phyloP scores from a whole-genome alignment of 2,888 invertebrate species.

The Limnephilus marmoratus region DNA sequence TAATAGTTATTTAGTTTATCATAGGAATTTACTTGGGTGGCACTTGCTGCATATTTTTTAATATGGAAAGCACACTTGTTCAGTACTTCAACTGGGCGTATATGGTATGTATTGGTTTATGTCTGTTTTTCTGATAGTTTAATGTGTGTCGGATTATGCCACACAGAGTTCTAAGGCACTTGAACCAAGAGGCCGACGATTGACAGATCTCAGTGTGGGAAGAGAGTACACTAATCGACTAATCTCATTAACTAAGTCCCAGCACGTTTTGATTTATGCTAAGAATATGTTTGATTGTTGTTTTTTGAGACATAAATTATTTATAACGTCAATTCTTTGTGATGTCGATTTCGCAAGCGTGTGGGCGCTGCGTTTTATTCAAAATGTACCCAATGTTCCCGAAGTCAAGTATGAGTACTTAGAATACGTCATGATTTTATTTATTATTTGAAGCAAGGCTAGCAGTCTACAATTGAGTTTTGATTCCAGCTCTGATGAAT shows the following conservation, averaged over 20 bases:
- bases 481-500: too few species aligned
- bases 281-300: neutral
- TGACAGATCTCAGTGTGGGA: slow-evolving; percentile 2
- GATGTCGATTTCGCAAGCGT: neutral
- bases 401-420: neutral
- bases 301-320: neutral
- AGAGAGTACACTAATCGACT: neutral
- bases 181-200: neutral
- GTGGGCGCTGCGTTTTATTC: neutral
- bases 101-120: neutral
- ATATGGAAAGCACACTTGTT: neutral
- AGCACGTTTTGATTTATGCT: neutral
- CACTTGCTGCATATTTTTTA: neutral
- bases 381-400: neutral
- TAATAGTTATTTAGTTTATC: neutral
- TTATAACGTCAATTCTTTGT: neutral
- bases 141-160: neutral
- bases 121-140: neutral
- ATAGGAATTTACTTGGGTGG: neutral
- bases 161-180: neutral
- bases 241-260: neutral
- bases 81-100: neutral
- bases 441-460: neutral
- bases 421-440: neutral
- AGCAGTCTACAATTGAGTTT: neutral